Evolutionary conservation across 2,888 invertebrate species (phyloP).

Genomic region (Ommatoiulus sabulosus): DNA sequence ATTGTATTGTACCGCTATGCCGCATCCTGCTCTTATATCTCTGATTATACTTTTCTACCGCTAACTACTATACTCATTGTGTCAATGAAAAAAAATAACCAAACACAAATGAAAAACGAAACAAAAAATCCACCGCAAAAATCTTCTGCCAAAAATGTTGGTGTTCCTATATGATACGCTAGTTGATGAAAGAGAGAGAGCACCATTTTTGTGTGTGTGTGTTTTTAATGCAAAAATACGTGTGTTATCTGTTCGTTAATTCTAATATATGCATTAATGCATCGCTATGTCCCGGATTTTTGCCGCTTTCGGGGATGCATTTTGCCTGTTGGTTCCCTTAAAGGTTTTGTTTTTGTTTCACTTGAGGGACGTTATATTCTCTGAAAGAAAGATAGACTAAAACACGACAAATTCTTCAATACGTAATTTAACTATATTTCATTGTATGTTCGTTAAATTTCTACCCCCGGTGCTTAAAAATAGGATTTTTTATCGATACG

Average conservation of each 20-base stretch:
- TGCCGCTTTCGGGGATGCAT: constrained; percentile 41
- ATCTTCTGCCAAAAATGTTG: constrained; percentile 32
- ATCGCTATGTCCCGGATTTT: constrained; percentile 35
- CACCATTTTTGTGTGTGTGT: constrained; percentile 47
- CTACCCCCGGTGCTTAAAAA: not conserved
- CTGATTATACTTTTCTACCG: not conserved
- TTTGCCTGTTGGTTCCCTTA: constrained; percentile 48
- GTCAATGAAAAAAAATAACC: constrained; percentile 23
- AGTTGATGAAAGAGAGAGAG: constrained; percentile 15
- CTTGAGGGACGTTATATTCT: constrained; percentile 44
- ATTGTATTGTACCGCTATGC: constrained; percentile 31
- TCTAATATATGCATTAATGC: not conserved
- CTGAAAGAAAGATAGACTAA: constrained; percentile 47
- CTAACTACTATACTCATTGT: constrained; percentile 30
- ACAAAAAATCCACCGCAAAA: not conserved
- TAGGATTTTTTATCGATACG: not conserved
- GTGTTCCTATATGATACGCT: constrained; percentile 44
- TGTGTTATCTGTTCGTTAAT: constrained; percentile 48
- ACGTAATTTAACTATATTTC: constrained; percentile 11
- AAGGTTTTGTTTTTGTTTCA: constrained; percentile 46
- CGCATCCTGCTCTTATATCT: constrained; percentile 33
- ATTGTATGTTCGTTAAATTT: constrained; percentile 20
- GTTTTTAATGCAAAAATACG: constrained; percentile 47
- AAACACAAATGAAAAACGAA: not conserved
- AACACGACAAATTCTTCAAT: constrained; percentile 44